Evolutionary conservation across 2,113 vertebrate genomes (phyloP).

Genomic region (Casuarius casuarius): DNA sequence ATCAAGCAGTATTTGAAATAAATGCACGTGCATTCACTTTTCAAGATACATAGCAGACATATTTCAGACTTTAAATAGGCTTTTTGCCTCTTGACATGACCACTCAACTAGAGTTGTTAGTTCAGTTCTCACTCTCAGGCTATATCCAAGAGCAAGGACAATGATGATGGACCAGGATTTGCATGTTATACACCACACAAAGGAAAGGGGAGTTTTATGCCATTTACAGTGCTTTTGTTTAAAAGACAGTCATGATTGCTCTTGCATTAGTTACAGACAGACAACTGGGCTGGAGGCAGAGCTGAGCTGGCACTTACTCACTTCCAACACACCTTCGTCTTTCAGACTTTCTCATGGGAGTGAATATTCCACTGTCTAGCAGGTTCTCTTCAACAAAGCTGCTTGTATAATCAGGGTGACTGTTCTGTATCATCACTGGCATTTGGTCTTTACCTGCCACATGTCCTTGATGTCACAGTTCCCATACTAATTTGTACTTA

Average conservation of each 20-base stretch:
- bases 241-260: neutral
- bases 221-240: neutral
- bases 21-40: neutral
- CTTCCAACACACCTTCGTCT: conserved; percentile 34
- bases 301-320: conserved; percentile 54
- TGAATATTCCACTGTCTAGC: conserved; percentile 19
- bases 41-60: conserved; percentile 31
- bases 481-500: neutral
- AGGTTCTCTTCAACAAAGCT: neutral
- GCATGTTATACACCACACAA: neutral
- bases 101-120: neutral
- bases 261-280: neutral
- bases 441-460: neutral
- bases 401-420: neutral
- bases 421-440: neutral
- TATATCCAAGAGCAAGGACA: neutral
- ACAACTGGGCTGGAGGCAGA: neutral
- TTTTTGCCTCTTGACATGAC: conserved; percentile 18
- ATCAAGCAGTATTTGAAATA: conserved; percentile 6
- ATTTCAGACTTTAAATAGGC: conserved; percentile 30
- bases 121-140: conserved; percentile 1
- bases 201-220: neutral
- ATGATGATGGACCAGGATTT: neutral
- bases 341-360: conserved; percentile 7
- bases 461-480: neutral